phyloP scores from a whole-genome alignment of 2,113 vertebrate species.

The Nematolebias whitei region DNA sequence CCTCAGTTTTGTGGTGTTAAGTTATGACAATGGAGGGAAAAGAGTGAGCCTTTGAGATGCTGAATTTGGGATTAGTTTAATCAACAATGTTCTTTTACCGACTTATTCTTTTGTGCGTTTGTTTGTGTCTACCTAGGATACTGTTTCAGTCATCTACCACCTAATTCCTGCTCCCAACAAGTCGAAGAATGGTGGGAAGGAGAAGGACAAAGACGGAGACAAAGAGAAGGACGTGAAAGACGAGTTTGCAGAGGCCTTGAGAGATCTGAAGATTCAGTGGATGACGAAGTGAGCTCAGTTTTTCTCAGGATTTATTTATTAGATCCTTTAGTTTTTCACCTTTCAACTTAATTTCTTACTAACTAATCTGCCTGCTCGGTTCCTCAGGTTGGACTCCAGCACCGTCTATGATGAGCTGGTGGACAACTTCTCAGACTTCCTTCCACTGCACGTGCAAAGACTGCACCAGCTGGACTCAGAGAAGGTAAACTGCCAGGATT shows the following conservation, averaged over 20 bases:
- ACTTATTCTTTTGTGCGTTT: not conserved
- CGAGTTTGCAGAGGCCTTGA: constrained; percentile 93
- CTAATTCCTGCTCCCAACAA: constrained; percentile 94
- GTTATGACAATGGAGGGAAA: not conserved
- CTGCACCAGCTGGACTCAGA: constrained; percentile 97
- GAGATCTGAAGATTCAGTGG: constrained; percentile 98
- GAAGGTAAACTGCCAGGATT: constrained; percentile 80
- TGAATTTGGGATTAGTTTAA: too few relatives aligned
- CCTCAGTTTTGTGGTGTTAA: not conserved
- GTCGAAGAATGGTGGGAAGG: constrained; percentile 89
- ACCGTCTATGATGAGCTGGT: constrained; percentile 91
- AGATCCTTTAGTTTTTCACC: too few relatives aligned
- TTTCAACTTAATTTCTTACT: not conserved
- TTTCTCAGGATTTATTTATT: not conserved
- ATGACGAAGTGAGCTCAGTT: constrained; percentile 90
- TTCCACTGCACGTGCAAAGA: constrained; percentile 93
- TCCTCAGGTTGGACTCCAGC: constrained; percentile 86
- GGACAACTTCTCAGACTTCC: constrained; percentile 88
- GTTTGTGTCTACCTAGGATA: constrained; percentile 80
- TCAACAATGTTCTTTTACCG: not conserved
- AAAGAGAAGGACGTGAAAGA: constrained; percentile 95
- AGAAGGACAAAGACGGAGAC: constrained; percentile 92
- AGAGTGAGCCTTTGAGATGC: constrained; percentile 21
- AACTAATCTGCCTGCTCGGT: not conserved
- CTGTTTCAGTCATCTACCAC: constrained; percentile 93